Base-by-base conservation (phyloP, 2,797 vertebrate genomes). In the Pelochelys cantorii region DNA sequence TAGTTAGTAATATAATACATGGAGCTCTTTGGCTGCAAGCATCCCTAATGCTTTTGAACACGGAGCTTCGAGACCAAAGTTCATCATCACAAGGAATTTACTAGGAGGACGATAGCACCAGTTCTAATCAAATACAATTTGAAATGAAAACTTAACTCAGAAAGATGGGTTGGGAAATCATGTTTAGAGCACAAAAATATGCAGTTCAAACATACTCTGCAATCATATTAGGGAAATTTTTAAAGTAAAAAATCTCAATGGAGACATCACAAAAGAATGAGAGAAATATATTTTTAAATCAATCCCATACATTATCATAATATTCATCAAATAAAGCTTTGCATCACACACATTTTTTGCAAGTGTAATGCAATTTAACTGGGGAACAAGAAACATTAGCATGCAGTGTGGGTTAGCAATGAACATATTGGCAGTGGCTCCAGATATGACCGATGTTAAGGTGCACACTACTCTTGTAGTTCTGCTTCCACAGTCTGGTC, bases 381-480 rank as follows among this genome's bases (percentile, higher is more conserved):
- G 68, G 34, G 59, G 75, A 27, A 22, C 11, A 87, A 18, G 42
- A 12, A 77, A 77, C 25, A 85, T 60, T 48, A 31, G 15, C 57
- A 0, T 0, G 11, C 55, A 53, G 22, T 68, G 34, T 9, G 7
- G 14, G 53, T 56, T 81, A 74, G 17, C 27, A 80, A 11, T 7
- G 11, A 81, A 29, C 20, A 4, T 4, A 2, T 83, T 92, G 85
- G 5, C 11, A 75, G 4, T 22, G 55, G 79, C 42, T 6, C 11
- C 53, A 60, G 79, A 81, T 5, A 3, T 74, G 42, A 12, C 42
- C 55, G 83, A 89, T 89, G 42, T 59, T 74, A 52, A 3, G 29
- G 9, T 11, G 11, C 29, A 5, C 0, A 0, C 60, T 42, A 5
- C 11, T 83, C 22, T 85, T 68, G 54, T 62, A 56, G 4, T 90